phyloP scores from a whole-genome alignment of 2,888 invertebrate genomes.

The Nomada ferruginata region DNA sequence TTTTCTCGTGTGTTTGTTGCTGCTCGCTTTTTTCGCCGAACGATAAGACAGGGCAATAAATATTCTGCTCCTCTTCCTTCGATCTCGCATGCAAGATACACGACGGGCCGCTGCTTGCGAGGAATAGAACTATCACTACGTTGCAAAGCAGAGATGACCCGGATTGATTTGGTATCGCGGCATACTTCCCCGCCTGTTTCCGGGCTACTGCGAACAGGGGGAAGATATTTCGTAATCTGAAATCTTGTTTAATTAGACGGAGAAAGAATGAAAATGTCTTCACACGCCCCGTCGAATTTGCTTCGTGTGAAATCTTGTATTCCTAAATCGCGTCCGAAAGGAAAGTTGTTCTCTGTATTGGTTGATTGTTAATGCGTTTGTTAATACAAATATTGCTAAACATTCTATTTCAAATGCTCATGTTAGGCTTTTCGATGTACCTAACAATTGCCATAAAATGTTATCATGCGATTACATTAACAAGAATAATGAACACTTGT shows the following conservation, averaged over 20 bases:
- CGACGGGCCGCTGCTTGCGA: slow-evolving; percentile 38
- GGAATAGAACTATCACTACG: slow-evolving; percentile 55
- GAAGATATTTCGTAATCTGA: slow-evolving; percentile 15
- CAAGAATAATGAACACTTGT: too few species aligned
- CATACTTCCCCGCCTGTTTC: slow-evolving; percentile 46
- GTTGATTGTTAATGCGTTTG: neutral
- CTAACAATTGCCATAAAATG: too few species aligned
- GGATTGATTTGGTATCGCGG: slow-evolving; percentile 61
- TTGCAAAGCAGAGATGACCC: slow-evolving; percentile 60
- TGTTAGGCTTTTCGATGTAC: too few species aligned
- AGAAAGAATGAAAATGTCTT: slow-evolving; percentile 14
- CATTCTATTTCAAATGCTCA: too few species aligned
- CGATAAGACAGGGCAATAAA: slow-evolving; percentile 75
- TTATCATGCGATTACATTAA: too few species aligned
- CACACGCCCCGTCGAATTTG: too few species aligned
- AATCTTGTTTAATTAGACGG: slow-evolving; percentile 41
- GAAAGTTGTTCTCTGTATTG: too few species aligned
- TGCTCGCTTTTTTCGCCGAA: slow-evolving; percentile 69
- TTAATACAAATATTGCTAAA: too few species aligned
- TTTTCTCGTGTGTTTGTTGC: slow-evolving; percentile 59
- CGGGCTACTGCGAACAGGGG: slow-evolving; percentile 41
- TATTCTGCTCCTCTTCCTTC: slow-evolving; percentile 67
- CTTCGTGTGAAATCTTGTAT: too few species aligned
- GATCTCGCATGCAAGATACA: slow-evolving; percentile 66
- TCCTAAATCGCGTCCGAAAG: too few species aligned